Percentiles rank a stretch among this genome's conserved stretches.
Conservation (phyloP, 53 echinoderm and acorn worm genomes). For the Actinopyga echinites region DNA sequence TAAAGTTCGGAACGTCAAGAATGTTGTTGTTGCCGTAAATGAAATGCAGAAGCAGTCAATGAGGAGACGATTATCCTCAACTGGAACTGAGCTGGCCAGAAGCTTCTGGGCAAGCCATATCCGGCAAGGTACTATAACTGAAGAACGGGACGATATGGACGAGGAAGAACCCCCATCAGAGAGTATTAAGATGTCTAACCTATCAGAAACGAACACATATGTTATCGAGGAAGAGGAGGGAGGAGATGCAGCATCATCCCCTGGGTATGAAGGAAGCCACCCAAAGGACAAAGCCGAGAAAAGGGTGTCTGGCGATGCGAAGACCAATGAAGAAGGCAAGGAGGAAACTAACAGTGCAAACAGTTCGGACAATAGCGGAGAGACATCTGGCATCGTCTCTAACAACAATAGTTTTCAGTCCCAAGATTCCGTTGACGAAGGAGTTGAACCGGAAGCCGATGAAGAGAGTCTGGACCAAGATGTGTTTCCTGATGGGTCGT, state of each 20-base stretch:
- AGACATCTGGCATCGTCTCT: constrained; percentile 94
- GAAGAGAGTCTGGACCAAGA: constrained; percentile 29
- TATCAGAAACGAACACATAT: neutral
- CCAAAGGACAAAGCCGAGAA: neutral
- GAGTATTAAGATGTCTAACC: neutral
- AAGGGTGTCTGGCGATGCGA: constrained; percentile 30
- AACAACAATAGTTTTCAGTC: constrained; percentile 98
- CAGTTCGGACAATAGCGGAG: constrained; percentile 70
- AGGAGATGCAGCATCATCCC: neutral
- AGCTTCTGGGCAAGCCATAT: constrained; percentile 16
- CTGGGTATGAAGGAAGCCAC: neutral
- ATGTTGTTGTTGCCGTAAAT: constrained; percentile 85
- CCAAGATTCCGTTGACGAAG: constrained; percentile 76
- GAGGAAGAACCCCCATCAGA: neutral
- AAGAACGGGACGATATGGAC: constrained; percentile 36
- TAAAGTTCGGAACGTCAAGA: constrained; percentile 94
- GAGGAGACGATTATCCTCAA: constrained; percentile 60
- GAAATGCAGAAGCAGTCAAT: constrained; percentile 85
- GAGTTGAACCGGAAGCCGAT: constrained; percentile 43
- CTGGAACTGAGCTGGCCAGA: constrained; percentile 21
- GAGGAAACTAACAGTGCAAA: constrained; percentile 48
- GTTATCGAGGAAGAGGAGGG: neutral
- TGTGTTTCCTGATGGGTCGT: neutral
- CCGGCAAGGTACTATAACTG: constrained; percentile 30
- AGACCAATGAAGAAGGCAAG: constrained; percentile 40